Base-by-base conservation (phyloP, 2,113 vertebrate genomes). In the Solea senegalensis region DNA sequence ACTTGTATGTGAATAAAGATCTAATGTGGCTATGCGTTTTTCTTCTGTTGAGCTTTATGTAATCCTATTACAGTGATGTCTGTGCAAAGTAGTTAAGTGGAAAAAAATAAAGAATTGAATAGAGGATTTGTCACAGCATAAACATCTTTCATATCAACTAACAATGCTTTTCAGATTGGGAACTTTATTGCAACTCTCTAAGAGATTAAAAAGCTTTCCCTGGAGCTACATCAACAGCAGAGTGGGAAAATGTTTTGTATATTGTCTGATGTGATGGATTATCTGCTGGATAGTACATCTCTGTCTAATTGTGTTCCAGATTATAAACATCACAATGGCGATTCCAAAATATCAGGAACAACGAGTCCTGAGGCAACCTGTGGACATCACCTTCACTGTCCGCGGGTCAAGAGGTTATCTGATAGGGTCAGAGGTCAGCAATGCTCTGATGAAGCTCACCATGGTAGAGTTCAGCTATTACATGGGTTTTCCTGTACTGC, bases 381-480 rank as follows among this genome's bases (percentile, higher is more conserved):
- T 98, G 68, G 95, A 95, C 59, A 90, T 99, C 54, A 89, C 94
- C 69, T 98, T 98, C 69, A 94, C 94, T 0, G 80, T 97, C 9
- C 92, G 48, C 26, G 92, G 93, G 11, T 21, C 78, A 0, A 65
- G 34, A 0, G 95, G 96, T 34, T 96, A 94, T 74, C 85, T 97
- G 67, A 92, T 92, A 0, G 98, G 98, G 0, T 96, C 96, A 0
- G 94, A 96, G 83, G 94, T 99, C 89, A 99, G 97, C 26, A 91
- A 92, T 58, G 89, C 93, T 60, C 92, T 99, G 51, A 90, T 96
- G 80, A 95, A 94, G 81, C 90, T 99, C 76, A 96, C 93, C 0
- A 82, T 95, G 88, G 98, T 98, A 83, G 98, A 99, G 78, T 99
- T 98, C 93, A 99, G 97, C 89, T 99, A 97, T 91, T 98, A 98